These are phyloP conservation scores for Calliopum simillimum DNA, from an alignment of 2,888 invertebrate species.

Conservation along the genomic window DNA sequence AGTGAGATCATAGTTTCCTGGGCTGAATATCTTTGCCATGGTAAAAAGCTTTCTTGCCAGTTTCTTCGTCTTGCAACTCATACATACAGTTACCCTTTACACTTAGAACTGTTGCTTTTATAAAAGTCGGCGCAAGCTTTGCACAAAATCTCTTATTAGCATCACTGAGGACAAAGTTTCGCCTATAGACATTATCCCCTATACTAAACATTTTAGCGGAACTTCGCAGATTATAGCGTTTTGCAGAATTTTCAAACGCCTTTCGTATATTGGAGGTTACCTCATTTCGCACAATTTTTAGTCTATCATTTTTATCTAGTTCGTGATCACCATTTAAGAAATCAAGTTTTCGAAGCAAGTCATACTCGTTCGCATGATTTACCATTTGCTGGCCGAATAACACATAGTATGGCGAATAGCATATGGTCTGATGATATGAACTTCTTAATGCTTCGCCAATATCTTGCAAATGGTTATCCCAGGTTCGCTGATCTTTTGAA, in stretches of 20 bases:
- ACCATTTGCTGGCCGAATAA: slow-evolving; percentile 25
- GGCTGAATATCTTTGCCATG: neutral
- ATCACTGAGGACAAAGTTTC: slow-evolving; percentile 15
- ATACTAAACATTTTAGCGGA: neutral
- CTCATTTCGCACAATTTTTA: neutral
- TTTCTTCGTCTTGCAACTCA: neutral
- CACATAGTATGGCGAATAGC: slow-evolving; percentile 32
- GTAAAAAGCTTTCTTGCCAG: neutral
- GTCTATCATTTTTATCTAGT: neutral
- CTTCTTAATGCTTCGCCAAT: slow-evolving; percentile 36
- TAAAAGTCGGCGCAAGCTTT: slow-evolving; percentile 21
- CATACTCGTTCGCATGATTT: neutral
- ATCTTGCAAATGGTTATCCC: slow-evolving; percentile 30
- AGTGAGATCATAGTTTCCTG: no score
- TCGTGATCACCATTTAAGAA: neutral
- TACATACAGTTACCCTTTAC: no score
- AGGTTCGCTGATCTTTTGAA: slow-evolving; percentile 24
- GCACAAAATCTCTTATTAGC: neutral
- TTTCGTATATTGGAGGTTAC: neutral
- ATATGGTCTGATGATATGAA: slow-evolving; percentile 25
- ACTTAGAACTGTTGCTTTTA: slow-evolving; percentile 9
- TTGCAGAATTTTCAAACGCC: neutral
- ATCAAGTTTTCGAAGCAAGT: neutral
- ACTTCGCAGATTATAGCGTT: slow-evolving; percentile 6
- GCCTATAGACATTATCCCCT: slow-evolving; percentile 17